These are phyloP conservation scores for Parotia lawesii DNA, from an alignment of 2,113 vertebrate species.

Conservation along the genomic window DNA sequence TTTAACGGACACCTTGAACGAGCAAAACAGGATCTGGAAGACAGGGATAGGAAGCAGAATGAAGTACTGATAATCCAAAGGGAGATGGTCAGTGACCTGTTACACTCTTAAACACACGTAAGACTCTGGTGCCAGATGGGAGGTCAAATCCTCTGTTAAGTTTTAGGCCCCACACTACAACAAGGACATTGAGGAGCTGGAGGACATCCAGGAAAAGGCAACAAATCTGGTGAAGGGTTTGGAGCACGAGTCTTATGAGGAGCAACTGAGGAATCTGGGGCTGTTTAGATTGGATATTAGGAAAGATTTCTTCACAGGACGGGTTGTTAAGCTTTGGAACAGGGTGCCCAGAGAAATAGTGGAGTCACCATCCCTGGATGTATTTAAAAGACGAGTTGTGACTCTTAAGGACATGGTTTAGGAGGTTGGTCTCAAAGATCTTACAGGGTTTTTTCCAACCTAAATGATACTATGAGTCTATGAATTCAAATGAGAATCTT, in stretches of 20 bases:
- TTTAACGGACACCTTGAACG: background rate
- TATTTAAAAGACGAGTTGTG: background rate
- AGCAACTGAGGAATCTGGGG: background rate
- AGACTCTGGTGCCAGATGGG: accelerated
- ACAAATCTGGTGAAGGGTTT: background rate
- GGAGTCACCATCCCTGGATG: no score
- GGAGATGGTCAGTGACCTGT: accelerated
- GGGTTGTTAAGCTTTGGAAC: background rate
- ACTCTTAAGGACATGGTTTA: background rate
- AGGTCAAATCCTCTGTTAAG: background rate
- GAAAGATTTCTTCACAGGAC: background rate
- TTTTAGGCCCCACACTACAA: background rate
- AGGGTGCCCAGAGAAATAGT: background rate
- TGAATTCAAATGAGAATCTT: background rate
- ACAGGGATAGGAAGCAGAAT: background rate
- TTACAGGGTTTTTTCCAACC: background rate
- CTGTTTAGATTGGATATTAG: background rate
- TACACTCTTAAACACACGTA: background rate
- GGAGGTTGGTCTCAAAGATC: background rate
- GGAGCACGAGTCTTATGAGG: background rate
- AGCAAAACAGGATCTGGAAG: background rate
- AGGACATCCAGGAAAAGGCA: accelerated
- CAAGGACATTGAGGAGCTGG: background rate
- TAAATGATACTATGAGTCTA: background rate
- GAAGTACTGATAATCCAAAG: background rate